These are phyloP conservation scores for Bubalus kerabau DNA, from an alignment of 2,113 vertebrate genomes.

Conservation along the genomic window DNA sequence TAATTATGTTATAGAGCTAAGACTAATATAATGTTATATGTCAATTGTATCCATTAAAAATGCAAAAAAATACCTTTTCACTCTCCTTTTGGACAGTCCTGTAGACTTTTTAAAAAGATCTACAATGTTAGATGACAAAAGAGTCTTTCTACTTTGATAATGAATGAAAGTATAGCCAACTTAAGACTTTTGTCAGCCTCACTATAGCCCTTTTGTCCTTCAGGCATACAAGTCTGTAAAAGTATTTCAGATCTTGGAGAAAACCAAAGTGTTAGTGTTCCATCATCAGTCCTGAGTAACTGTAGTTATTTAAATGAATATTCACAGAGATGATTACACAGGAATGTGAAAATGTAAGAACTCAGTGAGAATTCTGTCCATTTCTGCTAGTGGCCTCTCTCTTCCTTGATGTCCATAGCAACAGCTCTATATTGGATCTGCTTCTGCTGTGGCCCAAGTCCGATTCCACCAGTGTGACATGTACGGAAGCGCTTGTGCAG, in stretches of 20 bases:
- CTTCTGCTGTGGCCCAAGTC: slow-evolving; percentile 88
- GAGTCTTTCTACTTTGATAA: not conserved
- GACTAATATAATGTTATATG: not conserved
- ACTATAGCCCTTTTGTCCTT: not conserved
- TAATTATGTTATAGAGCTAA: not conserved
- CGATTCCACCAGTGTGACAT: slow-evolving; percentile 94
- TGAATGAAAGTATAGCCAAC: not conserved
- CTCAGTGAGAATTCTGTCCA: not conserved
- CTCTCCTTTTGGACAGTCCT: not conserved
- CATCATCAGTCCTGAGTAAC: not conserved
- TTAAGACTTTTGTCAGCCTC: not conserved
- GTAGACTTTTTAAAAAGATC: not conserved
- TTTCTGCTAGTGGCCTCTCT: not conserved
- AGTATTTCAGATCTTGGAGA: not conserved
- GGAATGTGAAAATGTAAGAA: not conserved
- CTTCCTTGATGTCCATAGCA: slow-evolving; percentile 82
- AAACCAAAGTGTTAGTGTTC: not conserved
- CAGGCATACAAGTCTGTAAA: not conserved
- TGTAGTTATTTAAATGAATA: not conserved
- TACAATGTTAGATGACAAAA: not conserved
- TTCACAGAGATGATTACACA: not conserved
- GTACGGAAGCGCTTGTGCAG: slow-evolving; percentile 94
- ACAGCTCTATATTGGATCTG: slow-evolving; percentile 92
- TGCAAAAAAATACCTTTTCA: not conserved
- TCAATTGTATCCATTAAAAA: not conserved